Evolutionary conservation across 2,888 invertebrate genomes (phyloP).

Genomic region (Aphodius granarius): DNA sequence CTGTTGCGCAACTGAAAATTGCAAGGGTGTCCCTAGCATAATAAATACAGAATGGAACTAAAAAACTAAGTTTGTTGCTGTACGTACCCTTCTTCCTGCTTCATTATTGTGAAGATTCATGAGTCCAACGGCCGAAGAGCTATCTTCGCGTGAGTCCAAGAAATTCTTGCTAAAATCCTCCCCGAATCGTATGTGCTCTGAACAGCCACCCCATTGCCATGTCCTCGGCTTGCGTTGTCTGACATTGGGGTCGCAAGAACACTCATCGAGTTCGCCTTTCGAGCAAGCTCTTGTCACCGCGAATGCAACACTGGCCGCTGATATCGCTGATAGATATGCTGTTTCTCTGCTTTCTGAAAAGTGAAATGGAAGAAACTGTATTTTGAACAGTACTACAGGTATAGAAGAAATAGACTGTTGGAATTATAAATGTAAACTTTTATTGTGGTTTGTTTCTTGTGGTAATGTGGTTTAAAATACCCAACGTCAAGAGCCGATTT

Average conservation of each 20-base stretch:
- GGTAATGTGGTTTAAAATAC: too few relatives aligned
- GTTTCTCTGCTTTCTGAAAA: slow-evolving; percentile 83
- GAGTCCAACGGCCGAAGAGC: slow-evolving; percentile 70
- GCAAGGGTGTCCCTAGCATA: too few relatives aligned
- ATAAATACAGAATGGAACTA: too few relatives aligned
- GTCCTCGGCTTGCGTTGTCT: slow-evolving; percentile 68
- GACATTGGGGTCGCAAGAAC: slow-evolving; percentile 84
- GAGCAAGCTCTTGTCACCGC: slow-evolving; percentile 86
- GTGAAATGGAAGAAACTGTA: background rate
- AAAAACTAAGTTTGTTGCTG: too few relatives aligned
- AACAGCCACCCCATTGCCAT: slow-evolving; percentile 95
- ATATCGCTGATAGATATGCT: slow-evolving; percentile 86
- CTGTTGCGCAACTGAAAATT: too few relatives aligned
- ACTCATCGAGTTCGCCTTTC: slow-evolving; percentile 82
- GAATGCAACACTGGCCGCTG: slow-evolving; percentile 87
- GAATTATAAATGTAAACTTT: too few relatives aligned
- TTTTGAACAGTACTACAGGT: too few relatives aligned
- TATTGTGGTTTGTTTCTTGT: too few relatives aligned
- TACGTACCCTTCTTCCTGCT: slow-evolving; percentile 80
- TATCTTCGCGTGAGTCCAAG: slow-evolving; percentile 79
- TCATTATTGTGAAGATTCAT: slow-evolving; percentile 94
- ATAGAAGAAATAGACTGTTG: too few relatives aligned
- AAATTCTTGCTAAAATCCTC: slow-evolving; percentile 85
- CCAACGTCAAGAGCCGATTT: too few relatives aligned
- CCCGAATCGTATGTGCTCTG: slow-evolving; percentile 86